Evolutionary conservation across 2,888 invertebrate species (phyloP).

Genomic region (Clusia tigrina): DNA sequence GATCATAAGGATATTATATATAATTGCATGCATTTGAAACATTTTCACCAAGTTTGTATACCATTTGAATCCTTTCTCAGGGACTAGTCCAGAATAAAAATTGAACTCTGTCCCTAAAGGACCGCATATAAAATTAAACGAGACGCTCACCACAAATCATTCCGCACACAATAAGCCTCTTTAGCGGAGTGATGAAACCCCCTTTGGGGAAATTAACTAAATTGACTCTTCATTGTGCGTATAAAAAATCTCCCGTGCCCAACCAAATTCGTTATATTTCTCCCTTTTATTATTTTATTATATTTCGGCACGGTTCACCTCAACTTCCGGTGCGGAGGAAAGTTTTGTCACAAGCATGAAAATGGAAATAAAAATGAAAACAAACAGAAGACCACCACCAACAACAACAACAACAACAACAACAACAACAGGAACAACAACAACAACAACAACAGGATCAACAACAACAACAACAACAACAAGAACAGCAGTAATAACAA

Average conservation of each 20-base stretch:
- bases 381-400: too few relatives aligned
- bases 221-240: conserved; percentile 6
- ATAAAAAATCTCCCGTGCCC: not conserved
- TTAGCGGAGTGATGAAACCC: not conserved
- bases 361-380: too few relatives aligned
- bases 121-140: too few relatives aligned
- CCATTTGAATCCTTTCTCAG: too few relatives aligned
- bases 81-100: too few relatives aligned
- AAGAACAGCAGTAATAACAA: not conserved
- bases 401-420: too few relatives aligned
- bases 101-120: too few relatives aligned
- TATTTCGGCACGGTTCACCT: not conserved
- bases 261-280: not conserved
- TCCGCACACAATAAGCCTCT: not conserved
- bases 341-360: too few relatives aligned
- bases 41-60: too few relatives aligned
- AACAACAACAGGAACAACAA: not conserved
- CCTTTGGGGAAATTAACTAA: conserved; percentile 8
- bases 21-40: too few relatives aligned
- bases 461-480: not conserved
- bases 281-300: not conserved
- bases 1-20: too few relatives aligned
- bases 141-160: not conserved
- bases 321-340: too few relatives aligned
- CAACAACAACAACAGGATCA: not conserved